phyloP scores from a whole-genome alignment of 2,113 vertebrate species.

The Herpetotheres cachinnans region DNA sequence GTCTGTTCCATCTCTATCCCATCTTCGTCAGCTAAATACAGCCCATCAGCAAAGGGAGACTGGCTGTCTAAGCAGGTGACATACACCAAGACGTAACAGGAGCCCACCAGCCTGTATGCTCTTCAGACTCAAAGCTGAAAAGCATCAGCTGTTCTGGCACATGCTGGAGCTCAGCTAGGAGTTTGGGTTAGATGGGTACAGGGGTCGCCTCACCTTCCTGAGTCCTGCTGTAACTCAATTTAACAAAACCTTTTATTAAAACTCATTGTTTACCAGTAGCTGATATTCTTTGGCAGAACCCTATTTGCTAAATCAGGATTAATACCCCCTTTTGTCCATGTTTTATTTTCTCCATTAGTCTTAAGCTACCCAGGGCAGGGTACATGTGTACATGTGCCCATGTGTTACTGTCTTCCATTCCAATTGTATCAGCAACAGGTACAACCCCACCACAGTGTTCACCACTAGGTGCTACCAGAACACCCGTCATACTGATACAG shows the following conservation, averaged over 20 bases:
- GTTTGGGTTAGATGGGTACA: neutral
- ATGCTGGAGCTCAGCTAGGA: neutral
- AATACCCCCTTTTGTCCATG: neutral
- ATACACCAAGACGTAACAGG: neutral
- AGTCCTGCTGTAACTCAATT: neutral
- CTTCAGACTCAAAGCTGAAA: neutral
- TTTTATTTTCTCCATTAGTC: neutral
- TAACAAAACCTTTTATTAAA: neutral
- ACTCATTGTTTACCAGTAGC: neutral
- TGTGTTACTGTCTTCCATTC: neutral
- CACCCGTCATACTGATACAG: neutral
- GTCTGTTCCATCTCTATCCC: neutral
- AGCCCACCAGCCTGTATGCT: neutral
- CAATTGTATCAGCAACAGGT: neutral
- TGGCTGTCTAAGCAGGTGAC: neutral
- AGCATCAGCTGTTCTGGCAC: neutral
- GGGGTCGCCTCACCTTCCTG: neutral
- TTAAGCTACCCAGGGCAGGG: neutral
- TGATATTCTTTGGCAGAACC: neutral
- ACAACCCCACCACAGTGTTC: neutral
- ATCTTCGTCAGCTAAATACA: neutral
- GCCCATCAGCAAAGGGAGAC: neutral
- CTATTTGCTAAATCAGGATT: neutral
- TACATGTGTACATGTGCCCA: neutral
- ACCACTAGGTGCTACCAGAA: neutral